Base-by-base conservation (phyloP, 2,797 vertebrate genomes). In the Danio choprae region DNA sequence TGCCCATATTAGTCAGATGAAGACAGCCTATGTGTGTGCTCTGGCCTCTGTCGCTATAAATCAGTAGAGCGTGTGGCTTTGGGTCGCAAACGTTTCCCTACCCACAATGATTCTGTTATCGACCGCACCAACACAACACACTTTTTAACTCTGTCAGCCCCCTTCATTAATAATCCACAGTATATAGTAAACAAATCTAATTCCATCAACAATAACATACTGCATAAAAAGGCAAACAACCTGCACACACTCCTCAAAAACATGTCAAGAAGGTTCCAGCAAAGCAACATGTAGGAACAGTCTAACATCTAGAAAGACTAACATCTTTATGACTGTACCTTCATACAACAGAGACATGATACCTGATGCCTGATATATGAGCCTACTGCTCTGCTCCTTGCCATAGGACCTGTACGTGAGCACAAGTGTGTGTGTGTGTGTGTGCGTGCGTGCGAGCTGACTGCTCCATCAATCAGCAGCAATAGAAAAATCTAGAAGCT, bases 31-130 rank as follows among this genome's bases (percentile, higher is more conserved):
- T 91, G 90, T 92, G 89, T 88, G 77, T 89, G 87, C 85, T 86
- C 86, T 89, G 86, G 86, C n/a, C 55, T 88, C 86, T 85, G 82
- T 85, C 82, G 60, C 88, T 88, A 82, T 91, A 92, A 93, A 92
- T 90, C 87, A 89, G 83, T 82, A 87, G 62, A 29, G 56, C 9
- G 13, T 60, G 69, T 40, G 63, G 65, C 40, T 81, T 50, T 68
- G n/a, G 81, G n/a, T 22, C 46, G 11, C 79, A 55, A 69, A 67
- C 53, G 6, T 74, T 53, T 65, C 58, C 36, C 48, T 48, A 53
- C 71, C 44, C 56, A 50, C 18, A 56, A 4, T 74, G 29, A 18
- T 65, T 73, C 41, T 79, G 15, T 63, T 48, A 81, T 60, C 9
- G 53, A 75, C 64, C 36, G 11, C 43, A 69, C 72, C 60, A 64